Evolutionary conservation across 2,888 invertebrate genomes (phyloP).

Genomic region (Conchocele bisecta): DNA sequence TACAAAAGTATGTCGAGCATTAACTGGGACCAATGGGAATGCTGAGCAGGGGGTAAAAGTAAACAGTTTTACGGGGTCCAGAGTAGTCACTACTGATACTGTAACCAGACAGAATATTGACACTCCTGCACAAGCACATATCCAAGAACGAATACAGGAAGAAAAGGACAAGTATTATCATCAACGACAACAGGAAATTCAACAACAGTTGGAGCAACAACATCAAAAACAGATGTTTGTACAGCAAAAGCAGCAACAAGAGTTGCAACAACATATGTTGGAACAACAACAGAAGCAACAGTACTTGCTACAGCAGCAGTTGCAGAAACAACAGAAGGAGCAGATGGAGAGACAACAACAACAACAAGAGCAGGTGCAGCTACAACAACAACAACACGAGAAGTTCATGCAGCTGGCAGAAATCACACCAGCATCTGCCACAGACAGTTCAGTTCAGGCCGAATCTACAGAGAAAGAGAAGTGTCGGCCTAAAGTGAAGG

Average conservation of each 20-base stretch:
- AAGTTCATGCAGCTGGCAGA: not conserved
- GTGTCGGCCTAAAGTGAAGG: conserved; percentile 65
- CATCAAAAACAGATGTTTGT: conserved; percentile 26
- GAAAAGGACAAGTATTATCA: conserved; percentile 40
- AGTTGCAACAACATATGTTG: conserved; percentile 30
- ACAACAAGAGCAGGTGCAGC: conserved; percentile 5
- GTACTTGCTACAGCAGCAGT: conserved; percentile 46
- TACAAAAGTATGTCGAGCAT: too few relatives aligned
- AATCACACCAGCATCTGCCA: not conserved
- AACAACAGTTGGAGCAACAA: conserved; percentile 40
- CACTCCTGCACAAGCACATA: too few relatives aligned
- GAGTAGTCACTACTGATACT: too few relatives aligned
- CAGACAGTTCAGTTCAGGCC: not conserved
- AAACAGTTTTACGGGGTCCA: too few relatives aligned
- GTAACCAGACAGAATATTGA: too few relatives aligned
- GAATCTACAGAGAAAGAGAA: conserved; percentile 50
- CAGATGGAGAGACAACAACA: conserved; percentile 30
- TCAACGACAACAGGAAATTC: conserved; percentile 47
- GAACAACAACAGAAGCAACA: conserved; percentile 49
- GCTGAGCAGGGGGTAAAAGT: too few relatives aligned
- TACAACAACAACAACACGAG: conserved; percentile 17
- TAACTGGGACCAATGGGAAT: too few relatives aligned
- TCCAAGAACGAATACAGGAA: conserved; percentile 8
- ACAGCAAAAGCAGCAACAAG: conserved; percentile 43
- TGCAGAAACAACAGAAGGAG: conserved; percentile 46